phyloP scores from a whole-genome alignment of 2,113 vertebrate species.

The Clupea harengus region DNA sequence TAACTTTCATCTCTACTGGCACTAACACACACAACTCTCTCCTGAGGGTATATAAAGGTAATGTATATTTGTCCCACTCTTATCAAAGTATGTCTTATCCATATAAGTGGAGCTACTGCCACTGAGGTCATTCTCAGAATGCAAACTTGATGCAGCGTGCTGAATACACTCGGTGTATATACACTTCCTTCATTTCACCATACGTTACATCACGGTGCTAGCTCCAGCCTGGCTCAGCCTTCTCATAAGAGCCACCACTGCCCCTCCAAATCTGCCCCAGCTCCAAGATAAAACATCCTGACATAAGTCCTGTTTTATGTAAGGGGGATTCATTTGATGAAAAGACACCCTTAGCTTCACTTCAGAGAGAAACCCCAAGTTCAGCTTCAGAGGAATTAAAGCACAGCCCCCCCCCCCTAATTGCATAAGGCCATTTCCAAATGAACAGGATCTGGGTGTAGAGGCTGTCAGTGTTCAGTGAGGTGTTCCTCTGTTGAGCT shows the following conservation, averaged over 20 bases:
- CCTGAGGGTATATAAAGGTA: background rate
- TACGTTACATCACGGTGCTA: no score
- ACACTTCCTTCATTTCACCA: no score
- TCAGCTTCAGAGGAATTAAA: no score
- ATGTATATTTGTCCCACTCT: no score
- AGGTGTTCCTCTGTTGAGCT: no score
- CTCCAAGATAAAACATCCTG: background rate
- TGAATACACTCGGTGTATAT: no score
- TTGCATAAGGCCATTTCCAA: no score
- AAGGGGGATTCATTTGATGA: background rate
- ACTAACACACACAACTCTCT: background rate
- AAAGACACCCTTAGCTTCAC: slow-evolving; percentile 21
- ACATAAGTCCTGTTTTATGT: background rate
- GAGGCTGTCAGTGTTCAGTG: background rate
- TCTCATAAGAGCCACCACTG: background rate
- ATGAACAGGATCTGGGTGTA: background rate
- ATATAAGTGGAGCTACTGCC: no score
- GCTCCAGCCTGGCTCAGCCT: background rate
- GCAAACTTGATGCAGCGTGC: no score
- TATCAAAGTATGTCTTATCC: no score
- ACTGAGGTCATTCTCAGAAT: no score
- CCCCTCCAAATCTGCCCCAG: background rate
- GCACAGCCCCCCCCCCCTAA: background rate
- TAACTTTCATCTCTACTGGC: no score
- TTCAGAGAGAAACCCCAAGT: background rate